Evolutionary conservation across 2,113 vertebrate genomes (phyloP), one percentile per base, ranked within the genome.

Genomic region (Raja brachyura): DNA sequence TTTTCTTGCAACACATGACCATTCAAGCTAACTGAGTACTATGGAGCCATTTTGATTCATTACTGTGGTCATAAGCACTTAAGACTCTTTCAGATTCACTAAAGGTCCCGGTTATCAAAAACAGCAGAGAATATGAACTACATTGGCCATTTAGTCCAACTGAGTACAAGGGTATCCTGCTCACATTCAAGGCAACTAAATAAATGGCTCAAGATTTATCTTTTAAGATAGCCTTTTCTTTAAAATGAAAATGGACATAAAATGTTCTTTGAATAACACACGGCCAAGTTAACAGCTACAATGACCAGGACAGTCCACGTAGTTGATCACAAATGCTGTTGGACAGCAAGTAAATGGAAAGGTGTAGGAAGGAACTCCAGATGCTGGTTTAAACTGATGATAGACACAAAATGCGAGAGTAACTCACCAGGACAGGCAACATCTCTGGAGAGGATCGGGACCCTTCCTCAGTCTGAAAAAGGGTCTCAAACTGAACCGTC

Each of bases 31-130:
- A 98, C 98, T 98, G 96, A 95, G 96, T 96, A 96, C 97, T 97
- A 96, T 95, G 97, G 97, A 97, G 97, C 97, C 97, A 98, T 98
- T 99, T 99, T 98, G 98, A 98, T 98, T 99, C 98, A 99, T 99
- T 99, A 98, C 96, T 96, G 95, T 96, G 96, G 98, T 98, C 98
- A 97, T 97, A 97, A 98, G 98, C 98, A 99, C 98, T 99, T 99
- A 98, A 98, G 97, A 97, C 97, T 98, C 97, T 99, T 98, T 98
- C 96, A 98, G 97, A 95, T 68, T 74, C 90, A 92, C 68, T 92
- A 74, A 92, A 73, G 90, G 31, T 74, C 96, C 95, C 96, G 96
- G 96, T 97, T 97, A 97, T 97, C 83, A 96, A 97, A 48, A 98
- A 96, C 96, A 97, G 96, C 95, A 96, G 97, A 22, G 96, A 96